Evolutionary conservation across 2,888 invertebrate genomes (phyloP), one percentile per base, ranked within the genome.

Genomic region (Gymnoscelis rufifasciata): DNA sequence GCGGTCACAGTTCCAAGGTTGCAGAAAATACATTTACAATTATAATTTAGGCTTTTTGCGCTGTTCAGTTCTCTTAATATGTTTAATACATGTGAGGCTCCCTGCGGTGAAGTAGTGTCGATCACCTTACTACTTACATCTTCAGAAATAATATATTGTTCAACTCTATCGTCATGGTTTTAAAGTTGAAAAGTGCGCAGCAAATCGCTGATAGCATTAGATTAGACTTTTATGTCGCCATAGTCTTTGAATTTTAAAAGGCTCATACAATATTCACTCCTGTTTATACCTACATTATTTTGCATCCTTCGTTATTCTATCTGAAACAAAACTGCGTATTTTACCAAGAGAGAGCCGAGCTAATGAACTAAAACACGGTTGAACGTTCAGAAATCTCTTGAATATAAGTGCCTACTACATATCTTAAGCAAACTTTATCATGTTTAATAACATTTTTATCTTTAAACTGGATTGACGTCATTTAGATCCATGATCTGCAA

Each of bases 1-100:
- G 28, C 40, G 75, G 74, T 78, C 78, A 79, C 66, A 69, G 61
- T 68, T 61, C 74, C 83, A 86, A 86, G 86, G 86, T 86, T 84
- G 82, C 71, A 64, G 70, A 71, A 71, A 71, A 73, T 58, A 68
- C 60, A 78, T 84, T 79, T 74, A 73, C 75, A 82, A 72, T 78
- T 72, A 66, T 75, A 75, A 86, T 86, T 64, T 64, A 54, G 57
- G 68, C 68, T 78, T 83, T 84, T 82, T 82, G 82, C 81, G 73
- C 63, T 68, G 74, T 68, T 71, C 65, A 62, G 66, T 61, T 57
- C 45, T 59, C 46, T 50, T 24, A 45, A 31, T 40, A 82, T 84
- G 79, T 81, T 72, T 83, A 63, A 84, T 63, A 79, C 83, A 86
- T 81, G 59, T 63, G 77, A 61, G 77, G 68, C 71, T 71, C 73